These are phyloP conservation scores for Epistrophella euchroma DNA, from an alignment of 2,888 invertebrate species.

Conservation along the genomic window DNA sequence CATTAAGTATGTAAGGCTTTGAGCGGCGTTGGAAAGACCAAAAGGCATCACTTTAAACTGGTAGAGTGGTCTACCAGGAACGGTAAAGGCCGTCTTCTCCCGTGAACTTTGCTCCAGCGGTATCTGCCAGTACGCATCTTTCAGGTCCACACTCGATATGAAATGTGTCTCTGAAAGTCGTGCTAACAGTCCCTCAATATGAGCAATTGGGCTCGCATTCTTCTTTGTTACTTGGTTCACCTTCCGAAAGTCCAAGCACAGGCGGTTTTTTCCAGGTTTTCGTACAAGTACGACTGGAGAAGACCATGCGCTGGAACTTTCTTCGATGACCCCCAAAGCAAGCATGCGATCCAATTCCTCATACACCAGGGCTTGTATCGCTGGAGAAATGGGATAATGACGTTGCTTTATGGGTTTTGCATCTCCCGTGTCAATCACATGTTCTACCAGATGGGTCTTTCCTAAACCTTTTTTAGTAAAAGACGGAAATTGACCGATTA, in stretches of 20 bases:
- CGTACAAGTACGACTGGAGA: slow-evolving; percentile 74
- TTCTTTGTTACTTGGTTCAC: slow-evolving; percentile 19
- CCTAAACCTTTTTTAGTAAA: not conserved
- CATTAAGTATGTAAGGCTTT: not conserved
- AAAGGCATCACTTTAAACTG: slow-evolving; percentile 3
- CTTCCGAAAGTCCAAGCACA: slow-evolving; percentile 13
- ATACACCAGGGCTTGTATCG: slow-evolving; percentile 61
- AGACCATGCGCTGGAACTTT: slow-evolving; percentile 78
- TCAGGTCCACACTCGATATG: slow-evolving; percentile 19
- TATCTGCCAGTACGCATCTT: slow-evolving; percentile 18
- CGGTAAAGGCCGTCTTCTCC: not conserved
- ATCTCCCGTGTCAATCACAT: not conserved
- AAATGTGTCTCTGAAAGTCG: slow-evolving; percentile 16
- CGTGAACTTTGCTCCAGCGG: slow-evolving; percentile 1
- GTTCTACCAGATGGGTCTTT: not conserved
- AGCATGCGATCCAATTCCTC: slow-evolving; percentile 79
- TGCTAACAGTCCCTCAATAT: slow-evolving; percentile 14
- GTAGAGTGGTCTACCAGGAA: not conserved
- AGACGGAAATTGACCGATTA: not conserved
- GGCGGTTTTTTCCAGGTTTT: slow-evolving; percentile 6
- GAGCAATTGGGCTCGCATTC: slow-evolving; percentile 10
- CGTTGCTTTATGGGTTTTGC: slow-evolving; percentile 53
- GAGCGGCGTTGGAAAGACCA: not conserved
- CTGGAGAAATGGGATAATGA: slow-evolving; percentile 66
- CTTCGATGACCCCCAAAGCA: slow-evolving; percentile 77